A percentile compares a stretch with the other conserved stretches of the same genome.
Conservation (phyloP, 2,113 vertebrate genomes). For the Butorides virescens region DNA sequence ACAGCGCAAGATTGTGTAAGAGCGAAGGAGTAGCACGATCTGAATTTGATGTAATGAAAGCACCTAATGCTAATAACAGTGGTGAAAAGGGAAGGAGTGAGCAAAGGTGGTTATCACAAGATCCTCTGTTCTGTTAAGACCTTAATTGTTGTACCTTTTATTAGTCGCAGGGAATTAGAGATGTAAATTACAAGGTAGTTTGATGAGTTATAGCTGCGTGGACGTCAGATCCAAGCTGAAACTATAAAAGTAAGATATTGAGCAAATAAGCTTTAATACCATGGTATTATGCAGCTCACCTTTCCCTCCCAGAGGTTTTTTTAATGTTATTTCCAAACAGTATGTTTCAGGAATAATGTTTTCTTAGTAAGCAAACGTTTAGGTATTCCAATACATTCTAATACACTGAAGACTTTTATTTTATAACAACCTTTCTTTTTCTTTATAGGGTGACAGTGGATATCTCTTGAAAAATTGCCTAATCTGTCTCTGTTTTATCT, state of each 20-base stretch:
- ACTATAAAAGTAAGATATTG: background rate
- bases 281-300: background rate
- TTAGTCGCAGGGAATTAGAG: background rate
- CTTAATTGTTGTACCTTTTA: background rate
- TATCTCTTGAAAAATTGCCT: slow-evolving; percentile 63
- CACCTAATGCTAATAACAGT: background rate
- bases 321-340: background rate
- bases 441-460: slow-evolving; percentile 12
- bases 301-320: background rate
- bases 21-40: background rate
- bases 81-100: background rate
- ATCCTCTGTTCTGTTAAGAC: background rate
- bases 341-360: background rate
- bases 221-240: background rate
- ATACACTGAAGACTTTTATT: background rate
- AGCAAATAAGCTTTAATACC: background rate
- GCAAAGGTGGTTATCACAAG: background rate
- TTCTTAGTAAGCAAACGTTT: background rate
- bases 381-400: background rate
- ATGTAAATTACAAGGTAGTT: background rate
- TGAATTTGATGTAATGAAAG: background rate
- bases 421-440: background rate
- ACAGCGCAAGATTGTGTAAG: background rate
- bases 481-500: slow-evolving; percentile 58
- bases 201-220: background rate